Base-by-base conservation (phyloP, 2,113 vertebrate genomes). In the Acanthochromis polyacanthus region DNA sequence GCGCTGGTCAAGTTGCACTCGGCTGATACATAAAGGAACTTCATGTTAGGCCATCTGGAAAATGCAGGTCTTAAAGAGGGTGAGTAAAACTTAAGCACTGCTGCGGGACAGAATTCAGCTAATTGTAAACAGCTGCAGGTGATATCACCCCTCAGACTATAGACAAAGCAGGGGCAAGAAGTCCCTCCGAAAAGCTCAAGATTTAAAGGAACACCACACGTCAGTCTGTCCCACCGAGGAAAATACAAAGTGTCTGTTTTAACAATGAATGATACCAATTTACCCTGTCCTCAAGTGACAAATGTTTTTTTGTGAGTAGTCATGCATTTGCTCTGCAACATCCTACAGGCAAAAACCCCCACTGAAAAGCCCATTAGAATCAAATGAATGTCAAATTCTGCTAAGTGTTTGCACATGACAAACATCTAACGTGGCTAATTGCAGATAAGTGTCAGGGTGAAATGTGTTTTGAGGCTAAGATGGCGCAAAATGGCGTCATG, bases 51-150 rank as follows among this genome's bases (percentile, higher is more conserved):
- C 78, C 82, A 84, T 87, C 72, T 90, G 87, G 87, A 87, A 84
- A 84, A 81, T 81, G 25, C 57, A 25, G 68, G 51, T 89, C 16
- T 82, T 83, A 75, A 84, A 84, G 66, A 71, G 73, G 70, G 32
- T 25, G 63, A 90, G 83, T 85, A 80, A 83, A 88, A 87, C 81
- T 68, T 77, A 78, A 89, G 66, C 55, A 8, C 19, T 30, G 64
- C 80, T 62, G 40, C 8, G 81, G 81, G 87, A 86, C 70, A 76
- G 62, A 69, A 67, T 78, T 75, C 50, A 66, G 72, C 73, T 90
- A 91, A 92, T 89, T 86, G 86, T 90, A 84, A 89, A 89, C 91
- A 91, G 71, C 83, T 91, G 85, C 75, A 82, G 85, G 80, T 88
- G 90, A 91, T 79, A 87, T 87, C 88, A 88, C 70, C 81, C 73